These are phyloP conservation scores for Mythimna albipuncta DNA, from an alignment of 2,888 invertebrate species.

Conservation along the genomic window DNA sequence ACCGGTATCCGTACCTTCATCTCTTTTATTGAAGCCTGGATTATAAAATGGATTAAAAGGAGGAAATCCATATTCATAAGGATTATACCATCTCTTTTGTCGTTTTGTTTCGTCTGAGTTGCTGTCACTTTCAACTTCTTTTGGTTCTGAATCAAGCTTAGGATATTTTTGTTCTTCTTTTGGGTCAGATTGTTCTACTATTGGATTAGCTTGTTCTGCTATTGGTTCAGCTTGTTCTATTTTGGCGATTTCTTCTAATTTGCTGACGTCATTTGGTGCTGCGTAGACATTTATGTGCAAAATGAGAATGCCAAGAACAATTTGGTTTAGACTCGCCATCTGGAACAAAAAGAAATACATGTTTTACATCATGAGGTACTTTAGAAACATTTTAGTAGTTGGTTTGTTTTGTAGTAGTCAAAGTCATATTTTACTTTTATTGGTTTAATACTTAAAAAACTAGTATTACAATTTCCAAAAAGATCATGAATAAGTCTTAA, in stretches of 20 bases:
- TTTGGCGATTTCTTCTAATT: constrained; percentile 67
- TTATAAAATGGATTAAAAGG: constrained; percentile 69
- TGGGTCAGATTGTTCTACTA: constrained; percentile 25
- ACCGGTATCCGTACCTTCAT: constrained; percentile 64
- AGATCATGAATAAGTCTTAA: too few relatives aligned
- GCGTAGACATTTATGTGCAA: constrained; percentile 72
- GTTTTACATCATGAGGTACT: not conserved
- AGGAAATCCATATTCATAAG: constrained; percentile 70
- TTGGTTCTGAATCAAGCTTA: constrained; percentile 64
- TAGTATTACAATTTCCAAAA: too few relatives aligned
- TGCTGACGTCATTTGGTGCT: constrained; percentile 74
- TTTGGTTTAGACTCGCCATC: constrained; percentile 75
- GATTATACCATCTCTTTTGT: constrained; percentile 77
- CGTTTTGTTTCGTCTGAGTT: constrained; percentile 67
- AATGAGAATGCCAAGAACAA: constrained; percentile 72
- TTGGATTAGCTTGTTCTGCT: constrained; percentile 39
- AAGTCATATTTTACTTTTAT: not conserved
- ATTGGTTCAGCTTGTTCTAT: constrained; percentile 48
- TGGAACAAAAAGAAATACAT: constrained; percentile 72
- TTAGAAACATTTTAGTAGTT: not conserved
- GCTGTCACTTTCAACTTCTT: constrained; percentile 61
- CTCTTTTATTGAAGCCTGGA: constrained; percentile 67
- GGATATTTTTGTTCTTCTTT: constrained; percentile 29
- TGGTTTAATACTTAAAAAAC: not conserved
- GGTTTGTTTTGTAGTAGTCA: not conserved